These are phyloP conservation scores for Isichthys henryi DNA, from an alignment of 2,113 vertebrate genomes.

Conservation along the genomic window DNA sequence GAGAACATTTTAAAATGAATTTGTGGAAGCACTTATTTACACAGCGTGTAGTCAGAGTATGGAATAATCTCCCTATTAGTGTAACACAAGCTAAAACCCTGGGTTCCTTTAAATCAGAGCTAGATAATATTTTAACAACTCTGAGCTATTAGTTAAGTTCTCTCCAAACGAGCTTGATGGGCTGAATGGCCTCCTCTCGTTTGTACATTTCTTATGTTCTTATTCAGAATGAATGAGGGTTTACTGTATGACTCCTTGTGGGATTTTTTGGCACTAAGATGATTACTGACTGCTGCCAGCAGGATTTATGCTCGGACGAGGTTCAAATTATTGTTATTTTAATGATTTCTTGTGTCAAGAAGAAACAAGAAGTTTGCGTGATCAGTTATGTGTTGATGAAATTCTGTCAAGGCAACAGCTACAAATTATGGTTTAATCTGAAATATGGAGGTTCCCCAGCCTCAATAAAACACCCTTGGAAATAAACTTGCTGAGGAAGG, in stretches of 20 bases:
- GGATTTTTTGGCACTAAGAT: neutral
- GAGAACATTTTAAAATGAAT: no score
- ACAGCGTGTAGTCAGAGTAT: no score
- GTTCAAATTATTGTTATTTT: slow-evolving; percentile 1
- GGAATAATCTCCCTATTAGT: no score
- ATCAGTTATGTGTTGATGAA: neutral
- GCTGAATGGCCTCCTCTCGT: no score
- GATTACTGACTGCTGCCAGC: neutral
- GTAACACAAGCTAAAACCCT: no score
- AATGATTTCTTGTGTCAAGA: neutral
- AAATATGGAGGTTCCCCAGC: neutral
- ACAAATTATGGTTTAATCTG: neutral
- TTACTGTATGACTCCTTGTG: neutral
- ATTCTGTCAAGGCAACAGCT: neutral
- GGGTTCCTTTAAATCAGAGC: no score
- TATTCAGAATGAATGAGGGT: neutral
- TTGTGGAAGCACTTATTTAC: no score
- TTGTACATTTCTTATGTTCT: no score
- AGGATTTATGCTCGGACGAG: neutral
- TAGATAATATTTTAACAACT: no score
- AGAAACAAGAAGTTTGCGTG: neutral
- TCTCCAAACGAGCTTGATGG: no score
- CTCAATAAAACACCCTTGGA: neutral
- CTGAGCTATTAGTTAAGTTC: no score
- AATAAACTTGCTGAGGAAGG: neutral